Conservation (phyloP, 2,113 vertebrate species). For the Barnardius zonarius region DNA sequence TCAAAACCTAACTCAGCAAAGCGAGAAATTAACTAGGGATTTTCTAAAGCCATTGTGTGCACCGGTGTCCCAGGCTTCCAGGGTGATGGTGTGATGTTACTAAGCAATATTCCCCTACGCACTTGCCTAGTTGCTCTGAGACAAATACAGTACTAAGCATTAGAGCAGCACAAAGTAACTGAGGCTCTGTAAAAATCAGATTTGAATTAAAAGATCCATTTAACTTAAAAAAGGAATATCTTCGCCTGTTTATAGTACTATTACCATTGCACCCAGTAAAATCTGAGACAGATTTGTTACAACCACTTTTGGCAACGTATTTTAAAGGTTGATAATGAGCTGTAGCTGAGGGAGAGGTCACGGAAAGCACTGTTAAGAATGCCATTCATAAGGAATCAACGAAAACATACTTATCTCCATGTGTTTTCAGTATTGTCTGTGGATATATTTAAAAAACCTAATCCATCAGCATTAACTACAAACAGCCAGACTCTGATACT, state of each 20-base stretch:
- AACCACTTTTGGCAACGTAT: background rate
- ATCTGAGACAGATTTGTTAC: background rate
- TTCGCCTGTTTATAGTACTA: background rate
- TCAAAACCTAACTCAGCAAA: background rate
- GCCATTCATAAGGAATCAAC: background rate
- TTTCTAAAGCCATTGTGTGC: background rate
- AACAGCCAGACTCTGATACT: background rate
- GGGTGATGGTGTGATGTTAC: background rate
- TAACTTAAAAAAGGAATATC: background rate
- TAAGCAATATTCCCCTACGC: background rate
- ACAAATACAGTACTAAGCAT: background rate
- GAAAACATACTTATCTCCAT: background rate
- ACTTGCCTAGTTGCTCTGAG: background rate
- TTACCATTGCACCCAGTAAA: background rate
- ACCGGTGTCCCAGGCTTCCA: background rate
- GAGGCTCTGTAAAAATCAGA: background rate
- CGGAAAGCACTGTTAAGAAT: background rate
- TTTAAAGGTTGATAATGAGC: background rate
- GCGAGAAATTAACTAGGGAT: background rate
- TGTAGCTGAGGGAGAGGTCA: background rate
- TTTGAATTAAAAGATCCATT: background rate
- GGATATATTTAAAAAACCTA: background rate
- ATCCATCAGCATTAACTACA: background rate
- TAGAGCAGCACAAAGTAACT: background rate
- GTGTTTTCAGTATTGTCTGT: background rate